Evolutionary conservation across 1,140 invertebrate genomes (phyloP).

Genomic region (Drosophila takahashii): DNA sequence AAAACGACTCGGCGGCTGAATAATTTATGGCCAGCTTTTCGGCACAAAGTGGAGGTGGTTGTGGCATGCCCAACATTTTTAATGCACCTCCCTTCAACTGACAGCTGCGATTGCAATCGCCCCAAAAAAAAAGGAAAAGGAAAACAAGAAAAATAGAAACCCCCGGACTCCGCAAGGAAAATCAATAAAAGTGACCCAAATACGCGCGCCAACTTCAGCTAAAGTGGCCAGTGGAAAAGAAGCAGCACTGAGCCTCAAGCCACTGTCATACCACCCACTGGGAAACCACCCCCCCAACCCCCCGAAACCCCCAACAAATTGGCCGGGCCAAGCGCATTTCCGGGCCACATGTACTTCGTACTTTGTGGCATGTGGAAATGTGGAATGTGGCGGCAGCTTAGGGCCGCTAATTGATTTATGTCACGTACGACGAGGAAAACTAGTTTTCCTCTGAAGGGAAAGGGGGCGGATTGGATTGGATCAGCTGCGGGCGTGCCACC

Average conservation of each 20-base stretch:
- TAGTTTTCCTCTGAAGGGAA: too few relatives aligned
- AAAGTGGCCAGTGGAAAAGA: conserved; percentile 44
- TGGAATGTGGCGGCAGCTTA: conserved; percentile 65
- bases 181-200: conserved; percentile 82
- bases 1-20: conserved; percentile 56
- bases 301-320: conserved; percentile 25
- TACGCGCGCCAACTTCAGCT: conserved; percentile 71
- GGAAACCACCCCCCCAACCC: background rate
- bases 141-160: conserved; percentile 6
- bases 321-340: conserved; percentile 68
- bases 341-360: conserved; percentile 41
- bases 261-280: conserved; percentile 29
- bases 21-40: conserved; percentile 64
- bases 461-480: conserved; percentile 13
- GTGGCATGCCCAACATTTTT: conserved; percentile 14
- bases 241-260: conserved; percentile 17
- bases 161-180: conserved; percentile 42
- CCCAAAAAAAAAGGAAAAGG: conserved; percentile 1
- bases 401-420: conserved; percentile 79
- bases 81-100: conserved; percentile 27
- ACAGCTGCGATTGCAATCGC: conserved; percentile 72
- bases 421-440: conserved; percentile 56
- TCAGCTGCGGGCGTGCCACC: conserved; percentile 25
- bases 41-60: conserved; percentile 12
- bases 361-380: conserved; percentile 1